A percentile compares a stretch with the other conserved stretches of the same genome.
phyloP scores from a whole-genome alignment of 2,888 invertebrate genomes.

The Sinodicranocentrus sp. region DNA sequence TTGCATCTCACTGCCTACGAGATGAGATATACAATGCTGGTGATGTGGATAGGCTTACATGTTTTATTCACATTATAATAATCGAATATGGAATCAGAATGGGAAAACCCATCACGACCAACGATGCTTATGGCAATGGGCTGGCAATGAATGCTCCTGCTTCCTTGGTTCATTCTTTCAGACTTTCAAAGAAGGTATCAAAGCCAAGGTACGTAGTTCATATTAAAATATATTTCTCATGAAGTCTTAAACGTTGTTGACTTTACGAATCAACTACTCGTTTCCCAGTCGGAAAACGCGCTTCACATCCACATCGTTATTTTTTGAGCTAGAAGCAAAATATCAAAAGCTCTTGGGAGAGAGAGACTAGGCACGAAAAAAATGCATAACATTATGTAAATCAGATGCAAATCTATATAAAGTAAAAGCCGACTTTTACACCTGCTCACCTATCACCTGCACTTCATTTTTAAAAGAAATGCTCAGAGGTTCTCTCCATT shows the following conservation, averaged over 20 bases:
- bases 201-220: background rate
- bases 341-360: background rate
- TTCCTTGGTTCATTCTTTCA: constrained; percentile 2
- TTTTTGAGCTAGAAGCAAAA: constrained; percentile 1
- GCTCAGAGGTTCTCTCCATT: constrained; percentile 2
- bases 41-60: constrained; percentile 2
- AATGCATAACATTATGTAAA: constrained; percentile 57
- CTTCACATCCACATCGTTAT: too few species aligned
- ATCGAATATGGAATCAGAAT: constrained; percentile 49
- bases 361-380: constrained; percentile 19
- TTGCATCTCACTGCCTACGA: background rate
- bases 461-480: constrained; percentile 18
- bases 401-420: constrained; percentile 59
- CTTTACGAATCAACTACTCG: background rate
- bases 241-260: background rate
- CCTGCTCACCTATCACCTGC: constrained; percentile 56
- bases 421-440: constrained; percentile 64
- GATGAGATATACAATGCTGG: background rate
- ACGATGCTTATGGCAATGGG: constrained; percentile 33
- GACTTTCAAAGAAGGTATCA: constrained; percentile 9
- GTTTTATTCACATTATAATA: constrained; percentile 29
- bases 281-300: background rate
- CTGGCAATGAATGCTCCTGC: background rate
- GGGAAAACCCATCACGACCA: constrained; percentile 49
- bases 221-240: background rate